Base-by-base conservation (phyloP, 2,113 vertebrate species). In the Cyanoliseus patagonus region DNA sequence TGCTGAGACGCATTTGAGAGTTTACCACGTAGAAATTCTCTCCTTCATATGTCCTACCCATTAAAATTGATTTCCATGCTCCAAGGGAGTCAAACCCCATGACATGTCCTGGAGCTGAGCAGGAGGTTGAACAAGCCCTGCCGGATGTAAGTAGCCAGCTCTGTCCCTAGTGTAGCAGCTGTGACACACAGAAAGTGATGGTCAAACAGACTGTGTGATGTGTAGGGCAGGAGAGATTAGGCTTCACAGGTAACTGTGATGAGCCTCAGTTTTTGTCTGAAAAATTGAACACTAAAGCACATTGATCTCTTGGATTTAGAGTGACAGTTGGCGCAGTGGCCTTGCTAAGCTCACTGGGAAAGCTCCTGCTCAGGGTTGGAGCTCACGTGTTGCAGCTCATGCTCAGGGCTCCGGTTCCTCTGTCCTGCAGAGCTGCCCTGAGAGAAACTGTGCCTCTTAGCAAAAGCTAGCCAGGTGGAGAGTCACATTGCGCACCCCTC, bases 331-430 rank as follows among this genome's bases (percentile, higher is more conserved):
- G 39, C 22, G 13, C 41, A 25, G 67, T 31, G 35, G 33, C 49
- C 28, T 53, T 66, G 23, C 63, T 19, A 25, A 25, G 53, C 13
- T 33, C 31, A 1, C 6, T 23, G n/a, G 59, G 24, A 18, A 57
- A 24, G 42, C 6, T 72, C 6, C 37, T n/a, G 23, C 30, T 86
- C 37, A 47, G 57, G 17, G n/a, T 53, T 76, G 13, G 31, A 73
- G 68, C 46, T 42, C 23, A 2, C 0, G 3, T 22, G 11, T 30
- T 33, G 24, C 35, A 61, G 24, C n/a, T 64, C 31, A 17, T 3
- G 0, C 12, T 44, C 49, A 33, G 77, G 31, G 23, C 75, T 53
- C 20, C 0, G 0, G 3, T 31, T 79, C 33, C 44, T 14, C 19
- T 7, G 3, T 62, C 39, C 68, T 81, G 51, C 30, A 69, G 68